Evolutionary conservation across 1,140 invertebrate species (phyloP), one percentile per base, ranked within the genome.

Genomic region (Cherax quadricarinatus): DNA sequence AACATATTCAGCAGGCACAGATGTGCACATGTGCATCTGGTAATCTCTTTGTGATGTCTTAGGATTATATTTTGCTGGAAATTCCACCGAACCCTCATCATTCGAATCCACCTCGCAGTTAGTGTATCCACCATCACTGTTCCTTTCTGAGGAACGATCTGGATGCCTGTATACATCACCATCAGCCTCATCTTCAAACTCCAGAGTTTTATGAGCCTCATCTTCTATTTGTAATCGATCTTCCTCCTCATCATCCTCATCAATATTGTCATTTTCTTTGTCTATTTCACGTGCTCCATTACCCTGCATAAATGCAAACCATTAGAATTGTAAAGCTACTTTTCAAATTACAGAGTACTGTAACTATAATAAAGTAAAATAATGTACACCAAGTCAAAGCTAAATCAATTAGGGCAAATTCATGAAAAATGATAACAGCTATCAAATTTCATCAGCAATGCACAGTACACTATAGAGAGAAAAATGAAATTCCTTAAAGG

Each of bases 151-250:
- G 21, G 24, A n/a, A 75, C 16, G 12, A 6, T 75, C 70, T 5
- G n/a, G 70, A 75, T 9, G 12, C 14, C 66, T 75, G 7, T 75
- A 75, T 75, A 4, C 24, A 12, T 75, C 16, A 30, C n/a, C 86
- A 41, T 87, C 85, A 18, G 49, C 73, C 48, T 60, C 73, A 62
- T 81, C n/a, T 14, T 88, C 86, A 60, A 62, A 70, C 62, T 48
- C 73, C 14, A 30, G 57, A 7, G n/a, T 57, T 49, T 88, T 51
- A 53, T 79, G 5, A 18, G 5, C 66, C 57, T 62, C 21, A 21
- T 88, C 86, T 48, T 88, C 86, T 24, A 88, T 88, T 24, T 88
- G 86, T 14, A 88, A 73, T n/a, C 75, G 60, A 73, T 88, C 70
- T 10, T 87, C 86, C 53, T 87, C 86, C 18, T 87, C 86, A 7